A percentile compares a stretch with the other conserved stretches of the same genome.
Conservation (phyloP, 2,797 vertebrate genomes). For the Geotrypetes seraphini region DNA sequence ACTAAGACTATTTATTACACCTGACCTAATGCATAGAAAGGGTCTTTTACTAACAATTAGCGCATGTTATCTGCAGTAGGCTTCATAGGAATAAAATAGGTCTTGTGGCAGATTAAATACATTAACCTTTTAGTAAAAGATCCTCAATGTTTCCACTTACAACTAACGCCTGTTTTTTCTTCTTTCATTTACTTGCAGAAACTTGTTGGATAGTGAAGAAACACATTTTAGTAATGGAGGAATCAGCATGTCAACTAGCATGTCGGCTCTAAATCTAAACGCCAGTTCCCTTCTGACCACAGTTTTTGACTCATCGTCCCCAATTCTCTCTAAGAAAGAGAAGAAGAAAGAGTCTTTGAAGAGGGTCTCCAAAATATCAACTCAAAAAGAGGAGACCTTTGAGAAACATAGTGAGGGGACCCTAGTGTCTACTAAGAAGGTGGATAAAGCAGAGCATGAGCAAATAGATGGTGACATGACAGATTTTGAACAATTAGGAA, state of each 20-base stretch:
- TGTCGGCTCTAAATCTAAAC: conserved; percentile 48
- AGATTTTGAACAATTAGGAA: conserved; percentile 43
- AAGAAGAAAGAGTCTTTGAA: conserved; percentile 65
- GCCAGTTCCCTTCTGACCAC: conserved; percentile 68
- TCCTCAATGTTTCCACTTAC: too few species aligned
- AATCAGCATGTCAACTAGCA: conserved; percentile 48
- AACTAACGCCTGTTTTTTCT: conserved; percentile 27
- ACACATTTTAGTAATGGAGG: conserved; percentile 74
- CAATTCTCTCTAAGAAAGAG: conserved; percentile 67
- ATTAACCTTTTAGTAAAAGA: too few species aligned
- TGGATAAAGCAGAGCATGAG: conserved; percentile 65
- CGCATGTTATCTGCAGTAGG: too few species aligned
- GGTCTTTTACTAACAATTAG: too few species aligned
- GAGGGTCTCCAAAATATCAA: conserved; percentile 52
- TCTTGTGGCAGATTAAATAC: too few species aligned
- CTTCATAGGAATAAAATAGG: too few species aligned
- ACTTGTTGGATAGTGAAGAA: conserved; percentile 93
- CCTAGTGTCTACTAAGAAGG: conserved; percentile 75
- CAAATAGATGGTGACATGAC: conserved; percentile 57
- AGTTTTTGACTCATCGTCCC: conserved; percentile 56
- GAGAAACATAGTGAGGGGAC: conserved; percentile 73
- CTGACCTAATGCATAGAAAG: too few species aligned
- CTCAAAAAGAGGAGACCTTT: conserved; percentile 57
- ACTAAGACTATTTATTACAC: too few species aligned
- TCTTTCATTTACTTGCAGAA: conserved; percentile 72